Conservation (phyloP, 2,888 invertebrate species). For the Drosophila austrosaltans region DNA sequence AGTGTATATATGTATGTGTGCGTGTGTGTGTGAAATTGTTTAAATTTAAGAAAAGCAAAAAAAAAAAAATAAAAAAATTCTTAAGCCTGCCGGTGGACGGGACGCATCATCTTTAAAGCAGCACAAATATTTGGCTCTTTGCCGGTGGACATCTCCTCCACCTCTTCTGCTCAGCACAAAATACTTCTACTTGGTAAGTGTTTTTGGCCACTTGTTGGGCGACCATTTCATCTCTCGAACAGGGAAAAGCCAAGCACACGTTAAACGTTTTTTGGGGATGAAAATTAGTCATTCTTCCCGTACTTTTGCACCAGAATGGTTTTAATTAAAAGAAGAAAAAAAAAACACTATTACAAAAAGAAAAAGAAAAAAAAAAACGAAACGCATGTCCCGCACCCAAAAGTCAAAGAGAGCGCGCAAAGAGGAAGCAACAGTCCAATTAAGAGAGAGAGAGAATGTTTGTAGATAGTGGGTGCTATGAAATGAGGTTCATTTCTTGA, state of each 20-base stretch:
- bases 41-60: conserved; percentile 50
- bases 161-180: not conserved
- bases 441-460: conserved; percentile 48
- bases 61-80: conserved; percentile 42
- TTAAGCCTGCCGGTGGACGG: conserved; percentile 49
- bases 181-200: conserved; percentile 52
- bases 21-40: conserved; percentile 50
- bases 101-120: conserved; percentile 9
- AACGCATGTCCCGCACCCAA: conserved; percentile 61
- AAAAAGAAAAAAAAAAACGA: conserved; percentile 6
- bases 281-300: conserved; percentile 66
- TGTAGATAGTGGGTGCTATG: not conserved
- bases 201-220: conserved; percentile 42
- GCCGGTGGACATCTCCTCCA: not conserved
- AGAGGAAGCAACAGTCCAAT: conserved; percentile 66
- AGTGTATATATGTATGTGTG: conserved; percentile 24
- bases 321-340: conserved; percentile 59
- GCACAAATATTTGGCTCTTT: not conserved
- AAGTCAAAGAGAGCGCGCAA: conserved; percentile 39
- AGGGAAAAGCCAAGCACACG: not conserved
- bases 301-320: conserved; percentile 43
- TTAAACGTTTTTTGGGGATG: conserved; percentile 18
- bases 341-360: not conserved
- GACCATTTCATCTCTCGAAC: conserved; percentile 51
- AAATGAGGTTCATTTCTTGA: too few species aligned